phyloP scores from a whole-genome alignment of 2,113 vertebrate genomes.

The Eonycteris spelaea region DNA sequence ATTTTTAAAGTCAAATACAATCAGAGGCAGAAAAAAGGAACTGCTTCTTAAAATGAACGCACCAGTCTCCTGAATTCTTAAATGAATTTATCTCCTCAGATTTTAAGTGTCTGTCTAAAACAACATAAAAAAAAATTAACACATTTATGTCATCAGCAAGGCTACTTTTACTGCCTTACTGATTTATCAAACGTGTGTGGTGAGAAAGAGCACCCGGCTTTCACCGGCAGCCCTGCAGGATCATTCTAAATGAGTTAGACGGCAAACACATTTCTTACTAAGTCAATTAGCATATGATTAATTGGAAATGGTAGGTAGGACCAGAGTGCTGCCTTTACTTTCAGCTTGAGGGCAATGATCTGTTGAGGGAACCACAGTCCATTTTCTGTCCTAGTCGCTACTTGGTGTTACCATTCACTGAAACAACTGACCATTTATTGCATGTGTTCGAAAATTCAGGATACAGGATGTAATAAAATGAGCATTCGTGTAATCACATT shows the following conservation, averaged over 20 bases:
- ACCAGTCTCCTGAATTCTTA: not conserved
- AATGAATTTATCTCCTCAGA: conserved; percentile 12
- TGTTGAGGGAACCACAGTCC: conserved; percentile 25
- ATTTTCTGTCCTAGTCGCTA: conserved; percentile 9
- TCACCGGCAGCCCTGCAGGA: not conserved
- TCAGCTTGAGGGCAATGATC: conserved; percentile 41
- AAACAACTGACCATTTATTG: conserved; percentile 65
- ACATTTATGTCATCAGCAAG: conserved; percentile 20
- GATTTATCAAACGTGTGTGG: conserved; percentile 17
- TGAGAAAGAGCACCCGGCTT: not conserved
- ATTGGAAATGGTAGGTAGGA: conserved; percentile 45
- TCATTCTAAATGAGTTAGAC: conserved; percentile 73
- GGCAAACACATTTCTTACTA: conserved; percentile 61
- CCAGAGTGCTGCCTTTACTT: conserved; percentile 15
- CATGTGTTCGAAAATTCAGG: conserved; percentile 55
- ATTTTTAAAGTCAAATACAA: conserved; percentile 65
- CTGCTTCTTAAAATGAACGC: conserved; percentile 39
- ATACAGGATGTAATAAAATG: conserved; percentile 48
- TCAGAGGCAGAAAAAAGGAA: conserved; percentile 15
- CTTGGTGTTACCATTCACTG: conserved; percentile 19
- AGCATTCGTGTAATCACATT: conserved; percentile 62
- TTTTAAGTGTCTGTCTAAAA: conserved; percentile 51
- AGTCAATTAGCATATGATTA: conserved; percentile 78
- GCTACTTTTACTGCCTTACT: conserved; percentile 5
- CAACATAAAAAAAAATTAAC: conserved; percentile 36